Evolutionary conservation across 2,797 vertebrate genomes (phyloP).

Genomic region (Avahi laniger): DNA sequence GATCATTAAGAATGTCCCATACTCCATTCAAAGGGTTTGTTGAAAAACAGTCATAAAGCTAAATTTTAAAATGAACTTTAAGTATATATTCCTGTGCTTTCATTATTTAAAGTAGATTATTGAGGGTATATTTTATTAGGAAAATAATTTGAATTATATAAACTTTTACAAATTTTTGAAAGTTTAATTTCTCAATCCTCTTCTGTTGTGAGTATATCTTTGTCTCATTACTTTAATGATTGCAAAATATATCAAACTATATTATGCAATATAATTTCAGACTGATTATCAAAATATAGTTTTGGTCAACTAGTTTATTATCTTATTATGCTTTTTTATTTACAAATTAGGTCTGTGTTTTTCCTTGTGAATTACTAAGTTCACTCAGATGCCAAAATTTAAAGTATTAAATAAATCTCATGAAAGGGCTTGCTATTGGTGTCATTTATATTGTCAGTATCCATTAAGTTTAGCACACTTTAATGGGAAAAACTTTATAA

Average conservation of each 20-base stretch:
- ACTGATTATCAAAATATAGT: neutral
- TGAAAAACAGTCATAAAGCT: constrained; percentile 33
- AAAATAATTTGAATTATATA: constrained; percentile 21
- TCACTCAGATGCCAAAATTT: neutral
- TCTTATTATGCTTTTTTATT: neutral
- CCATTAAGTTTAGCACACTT: neutral
- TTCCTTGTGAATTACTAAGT: neutral
- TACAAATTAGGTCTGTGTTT: neutral
- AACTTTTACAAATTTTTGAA: constrained; percentile 1
- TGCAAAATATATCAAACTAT: neutral
- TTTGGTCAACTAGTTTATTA: neutral
- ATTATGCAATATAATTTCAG: neutral
- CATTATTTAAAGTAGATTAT: constrained; percentile 34
- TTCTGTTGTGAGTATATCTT: neutral
- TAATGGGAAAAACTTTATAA: neutral
- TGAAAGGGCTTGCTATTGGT: neutral
- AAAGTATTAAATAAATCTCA: neutral
- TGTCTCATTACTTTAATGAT: constrained; percentile 21
- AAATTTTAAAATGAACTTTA: constrained; percentile 41
- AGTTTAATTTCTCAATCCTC: neutral
- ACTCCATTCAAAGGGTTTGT: constrained; percentile 18
- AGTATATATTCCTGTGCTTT: neutral
- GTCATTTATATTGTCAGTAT: neutral
- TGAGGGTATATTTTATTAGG: neutral
- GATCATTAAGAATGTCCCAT: constrained; percentile 45